Conservation (phyloP, 2,797 vertebrate species). For the Hapalemur alaotrensis region DNA sequence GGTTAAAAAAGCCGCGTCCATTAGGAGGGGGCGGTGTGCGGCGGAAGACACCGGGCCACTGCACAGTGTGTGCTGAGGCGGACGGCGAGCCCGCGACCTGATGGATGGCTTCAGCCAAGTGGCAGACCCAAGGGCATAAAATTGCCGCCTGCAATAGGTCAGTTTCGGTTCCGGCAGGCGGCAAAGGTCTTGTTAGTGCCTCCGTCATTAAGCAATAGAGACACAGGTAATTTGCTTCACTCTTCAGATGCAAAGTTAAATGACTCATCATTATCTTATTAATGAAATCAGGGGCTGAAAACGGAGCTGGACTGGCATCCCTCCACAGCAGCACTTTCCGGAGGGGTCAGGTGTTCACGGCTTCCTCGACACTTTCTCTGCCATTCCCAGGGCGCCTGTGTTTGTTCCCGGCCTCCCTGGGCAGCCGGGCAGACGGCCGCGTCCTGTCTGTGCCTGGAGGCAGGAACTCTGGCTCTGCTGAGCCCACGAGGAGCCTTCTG, state of each 20-base stretch:
- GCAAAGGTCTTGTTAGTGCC: slow-evolving; percentile 71
- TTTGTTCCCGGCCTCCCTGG: neutral
- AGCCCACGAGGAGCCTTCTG: neutral
- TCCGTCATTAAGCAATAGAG: slow-evolving; percentile 75
- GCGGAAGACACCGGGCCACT: accelerated
- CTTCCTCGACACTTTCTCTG: neutral
- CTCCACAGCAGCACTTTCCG: neutral
- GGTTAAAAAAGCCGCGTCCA: neutral
- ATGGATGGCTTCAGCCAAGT: slow-evolving; percentile 57
- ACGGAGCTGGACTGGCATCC: slow-evolving; percentile 5
- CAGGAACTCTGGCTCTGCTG: neutral
- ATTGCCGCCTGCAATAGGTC: slow-evolving; percentile 59
- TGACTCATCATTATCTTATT: slow-evolving; percentile 81
- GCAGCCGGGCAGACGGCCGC: neutral
- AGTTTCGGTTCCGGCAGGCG: neutral
- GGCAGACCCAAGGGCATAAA: slow-evolving; percentile 7
- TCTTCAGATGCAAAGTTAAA: slow-evolving; percentile 72
- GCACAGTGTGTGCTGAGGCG: accelerated
- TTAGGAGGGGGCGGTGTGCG: accelerated
- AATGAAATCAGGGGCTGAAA: slow-evolving; percentile 64
- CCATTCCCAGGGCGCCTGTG: accelerated
- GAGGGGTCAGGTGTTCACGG: neutral
- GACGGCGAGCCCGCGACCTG: neutral
- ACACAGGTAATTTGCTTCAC: slow-evolving; percentile 77
- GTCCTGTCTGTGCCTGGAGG: neutral